Percentiles rank a stretch among this genome's conserved stretches.
Evolutionary conservation across 2,888 invertebrate species (phyloP).

Genomic region (Drosophila histrio): DNA sequence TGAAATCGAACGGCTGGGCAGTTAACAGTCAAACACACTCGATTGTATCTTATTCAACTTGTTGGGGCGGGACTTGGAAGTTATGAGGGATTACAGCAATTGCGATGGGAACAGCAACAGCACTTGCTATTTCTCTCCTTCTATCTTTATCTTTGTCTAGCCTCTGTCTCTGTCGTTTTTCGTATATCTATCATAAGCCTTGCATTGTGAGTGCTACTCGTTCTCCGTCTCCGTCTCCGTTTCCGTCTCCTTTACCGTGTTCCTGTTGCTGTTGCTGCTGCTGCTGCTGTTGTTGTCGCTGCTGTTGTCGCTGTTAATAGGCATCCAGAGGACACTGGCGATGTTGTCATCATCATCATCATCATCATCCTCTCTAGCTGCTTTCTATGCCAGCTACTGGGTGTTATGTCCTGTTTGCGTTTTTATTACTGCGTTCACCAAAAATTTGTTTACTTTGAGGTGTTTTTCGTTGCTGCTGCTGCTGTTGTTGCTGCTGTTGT

Average conservation of each 20-base stretch:
- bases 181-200: slow-evolving; percentile 14
- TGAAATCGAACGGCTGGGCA: too few species aligned
- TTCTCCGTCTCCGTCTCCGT: too few species aligned
- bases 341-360: slow-evolving; percentile 16
- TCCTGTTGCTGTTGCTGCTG: background rate
- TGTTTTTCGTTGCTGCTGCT: slow-evolving; percentile 27
- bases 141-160: background rate
- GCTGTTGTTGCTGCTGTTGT: slow-evolving; percentile 14
- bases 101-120: background rate
- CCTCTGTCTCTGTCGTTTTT: background rate
- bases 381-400: background rate
- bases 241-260: too few species aligned
- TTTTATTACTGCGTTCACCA: slow-evolving; percentile 45
- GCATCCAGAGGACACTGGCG: slow-evolving; percentile 14
- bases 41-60: background rate
- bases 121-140: background rate
- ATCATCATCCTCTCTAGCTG: slow-evolving; percentile 2
- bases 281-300: background rate
- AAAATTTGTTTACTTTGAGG: slow-evolving; percentile 55
- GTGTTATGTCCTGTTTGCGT: slow-evolving; percentile 25
- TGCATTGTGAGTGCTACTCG: slow-evolving; percentile 2
- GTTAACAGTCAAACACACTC: background rate
- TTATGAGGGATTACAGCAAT: background rate
- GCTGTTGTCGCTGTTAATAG: slow-evolving; percentile 35
- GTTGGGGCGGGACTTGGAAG: background rate